phyloP scores from a whole-genome alignment of 2,888 invertebrate genomes.

The Megastigmus dorsalis region DNA sequence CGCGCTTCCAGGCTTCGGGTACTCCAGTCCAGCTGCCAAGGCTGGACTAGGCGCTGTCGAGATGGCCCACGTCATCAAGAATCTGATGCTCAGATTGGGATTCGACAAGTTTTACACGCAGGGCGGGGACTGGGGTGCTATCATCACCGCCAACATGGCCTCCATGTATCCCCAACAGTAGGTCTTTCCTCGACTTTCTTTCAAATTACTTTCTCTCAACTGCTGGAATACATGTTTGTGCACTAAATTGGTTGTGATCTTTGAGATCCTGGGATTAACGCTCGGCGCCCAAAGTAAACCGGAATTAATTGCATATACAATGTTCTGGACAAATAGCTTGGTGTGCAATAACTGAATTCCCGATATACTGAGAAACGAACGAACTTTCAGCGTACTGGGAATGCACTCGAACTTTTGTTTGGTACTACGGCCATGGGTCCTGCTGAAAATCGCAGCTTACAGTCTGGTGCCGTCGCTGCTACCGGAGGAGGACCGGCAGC shows the following conservation, averaged over 20 bases:
- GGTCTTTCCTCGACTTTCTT: constrained; percentile 32
- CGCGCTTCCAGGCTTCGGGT: constrained; percentile 73
- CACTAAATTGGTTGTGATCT: background rate
- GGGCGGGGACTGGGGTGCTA: constrained; percentile 90
- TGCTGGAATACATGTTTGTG: background rate
- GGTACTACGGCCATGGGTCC: constrained; percentile 56
- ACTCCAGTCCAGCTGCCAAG: constrained; percentile 77
- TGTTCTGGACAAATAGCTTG: background rate
- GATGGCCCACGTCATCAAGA: constrained; percentile 78
- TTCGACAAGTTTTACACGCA: constrained; percentile 82
- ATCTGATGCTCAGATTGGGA: constrained; percentile 83
- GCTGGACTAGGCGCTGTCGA: constrained; percentile 79
- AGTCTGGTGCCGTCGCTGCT: constrained; percentile 65
- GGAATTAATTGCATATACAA: background rate
- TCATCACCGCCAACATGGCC: constrained; percentile 80
- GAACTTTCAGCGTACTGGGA: constrained; percentile 74
- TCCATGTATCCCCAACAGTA: constrained; percentile 79
- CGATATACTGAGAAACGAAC: too few relatives aligned
- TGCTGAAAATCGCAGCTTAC: constrained; percentile 59
- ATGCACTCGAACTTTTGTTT: constrained; percentile 76
- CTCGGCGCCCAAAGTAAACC: too few relatives aligned
- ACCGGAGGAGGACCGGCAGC: constrained; percentile 59
- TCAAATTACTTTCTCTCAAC: background rate
- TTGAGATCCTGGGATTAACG: background rate
- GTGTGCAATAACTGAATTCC: background rate